Evolutionary conservation across 2,113 vertebrate species (phyloP).

Genomic region (Odobenus rosmarus): DNA sequence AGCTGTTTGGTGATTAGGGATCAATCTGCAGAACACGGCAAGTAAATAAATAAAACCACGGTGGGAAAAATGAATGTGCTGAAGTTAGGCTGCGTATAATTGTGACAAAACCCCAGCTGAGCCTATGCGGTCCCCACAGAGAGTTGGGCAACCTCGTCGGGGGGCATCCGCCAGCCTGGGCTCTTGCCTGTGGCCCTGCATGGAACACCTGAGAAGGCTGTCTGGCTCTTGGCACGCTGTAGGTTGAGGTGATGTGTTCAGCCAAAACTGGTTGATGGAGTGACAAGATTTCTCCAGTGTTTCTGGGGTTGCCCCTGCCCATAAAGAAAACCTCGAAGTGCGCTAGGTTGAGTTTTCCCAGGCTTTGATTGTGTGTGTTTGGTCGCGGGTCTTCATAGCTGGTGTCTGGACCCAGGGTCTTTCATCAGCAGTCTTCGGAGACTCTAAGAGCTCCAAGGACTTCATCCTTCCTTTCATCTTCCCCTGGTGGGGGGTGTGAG

Average conservation of each 20-base stretch:
- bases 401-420: constrained; percentile 11
- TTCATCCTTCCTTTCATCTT: constrained; percentile 48
- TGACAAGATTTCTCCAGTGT: not conserved
- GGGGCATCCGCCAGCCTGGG: not conserved
- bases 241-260: not conserved
- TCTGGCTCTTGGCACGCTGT: not conserved
- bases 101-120: constrained; percentile 20
- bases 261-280: not conserved
- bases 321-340: not conserved
- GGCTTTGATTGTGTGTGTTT: constrained; percentile 9
- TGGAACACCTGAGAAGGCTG: not conserved
- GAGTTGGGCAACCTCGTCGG: not conserved
- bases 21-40: constrained; percentile 69
- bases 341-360: not conserved
- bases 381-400: not conserved
- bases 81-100: constrained; percentile 50
- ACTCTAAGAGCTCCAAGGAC: not conserved
- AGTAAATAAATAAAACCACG: constrained; percentile 22
- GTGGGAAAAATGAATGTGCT: constrained; percentile 56
- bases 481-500: not conserved
- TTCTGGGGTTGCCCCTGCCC: not conserved
- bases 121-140: not conserved
- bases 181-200: not conserved
- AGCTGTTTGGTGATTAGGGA: constrained; percentile 84
- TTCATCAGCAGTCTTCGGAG: constrained; percentile 13